Percentiles rank a stretch among this genome's conserved stretches.
phyloP scores from a whole-genome alignment of 2,797 vertebrate species.

The Tolypeutes matacus region DNA sequence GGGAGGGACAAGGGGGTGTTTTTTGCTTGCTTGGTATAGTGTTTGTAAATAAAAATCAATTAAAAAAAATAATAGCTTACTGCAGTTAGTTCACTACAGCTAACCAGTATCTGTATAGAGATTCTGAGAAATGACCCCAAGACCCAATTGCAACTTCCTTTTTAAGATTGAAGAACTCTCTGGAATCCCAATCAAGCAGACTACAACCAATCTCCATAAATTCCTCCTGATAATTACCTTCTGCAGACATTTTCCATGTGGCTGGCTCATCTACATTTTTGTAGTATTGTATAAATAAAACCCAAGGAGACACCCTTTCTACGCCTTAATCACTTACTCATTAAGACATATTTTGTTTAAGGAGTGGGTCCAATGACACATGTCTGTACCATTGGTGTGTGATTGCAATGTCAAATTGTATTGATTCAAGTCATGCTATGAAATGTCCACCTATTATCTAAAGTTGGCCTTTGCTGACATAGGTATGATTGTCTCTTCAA shows the following conservation, averaged over 20 bases:
- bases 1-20: too few species aligned
- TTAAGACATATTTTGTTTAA: neutral
- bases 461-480: neutral
- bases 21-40: too few species aligned
- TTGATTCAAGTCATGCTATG: neutral
- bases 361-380: neutral
- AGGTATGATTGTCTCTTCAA: neutral
- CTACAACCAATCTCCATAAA: neutral
- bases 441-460: neutral
- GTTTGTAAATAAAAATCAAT: too few species aligned
- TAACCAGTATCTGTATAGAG: neutral
- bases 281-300: slow-evolving; percentile 15
- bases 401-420: neutral
- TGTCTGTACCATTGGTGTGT: neutral
- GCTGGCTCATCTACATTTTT: neutral
- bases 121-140: neutral
- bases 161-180: slow-evolving; percentile 18
- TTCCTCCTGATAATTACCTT: neutral
- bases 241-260: neutral
- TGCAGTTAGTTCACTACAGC: neutral
- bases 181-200: neutral
- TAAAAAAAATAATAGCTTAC: too few species aligned
- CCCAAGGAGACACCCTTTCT: neutral
- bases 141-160: neutral
- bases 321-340: neutral